phyloP scores from a whole-genome alignment of 1,140 invertebrate genomes.

The Lutraria rhynchaena region DNA sequence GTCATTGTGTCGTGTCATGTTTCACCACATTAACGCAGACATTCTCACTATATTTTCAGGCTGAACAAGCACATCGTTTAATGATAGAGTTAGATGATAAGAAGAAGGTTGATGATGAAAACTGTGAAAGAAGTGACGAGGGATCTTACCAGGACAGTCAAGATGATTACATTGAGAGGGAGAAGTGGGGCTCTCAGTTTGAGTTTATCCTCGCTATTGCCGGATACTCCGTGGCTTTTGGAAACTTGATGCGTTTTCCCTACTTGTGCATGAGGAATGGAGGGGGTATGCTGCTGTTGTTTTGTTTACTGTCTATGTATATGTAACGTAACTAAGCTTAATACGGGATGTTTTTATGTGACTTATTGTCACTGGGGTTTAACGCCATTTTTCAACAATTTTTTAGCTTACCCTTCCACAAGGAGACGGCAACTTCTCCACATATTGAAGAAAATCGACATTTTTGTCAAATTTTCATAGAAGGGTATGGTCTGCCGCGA shows the following conservation, averaged over 20 bases:
- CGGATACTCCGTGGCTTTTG: constrained; percentile 93
- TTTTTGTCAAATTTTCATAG: no score
- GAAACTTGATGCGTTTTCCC: constrained; percentile 96
- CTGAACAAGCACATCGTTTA: constrained; percentile 9
- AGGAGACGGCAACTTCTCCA: no score
- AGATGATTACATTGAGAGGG: constrained; percentile 16
- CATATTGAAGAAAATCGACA: no score
- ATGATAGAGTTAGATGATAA: not conserved
- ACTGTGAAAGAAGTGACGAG: constrained; percentile 8
- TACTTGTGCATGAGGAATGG: constrained; percentile 96
- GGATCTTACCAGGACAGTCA: not conserved
- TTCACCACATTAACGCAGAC: no score
- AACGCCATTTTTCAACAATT: no score
- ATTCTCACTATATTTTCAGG: constrained; percentile 21
- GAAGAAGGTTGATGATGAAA: not conserved
- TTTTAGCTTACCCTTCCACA: no score
- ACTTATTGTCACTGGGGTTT: no score
- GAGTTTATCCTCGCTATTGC: constrained; percentile 96
- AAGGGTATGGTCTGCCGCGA: no score
- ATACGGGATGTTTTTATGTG: no score
- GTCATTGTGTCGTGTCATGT: no score
- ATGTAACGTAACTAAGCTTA: no score
- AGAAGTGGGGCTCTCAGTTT: constrained; percentile 42
- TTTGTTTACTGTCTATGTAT: no score
- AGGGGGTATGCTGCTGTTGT: constrained; percentile 85